These are phyloP conservation scores for Aricia artaxerxes DNA, from an alignment of 2,888 invertebrate genomes.

Conservation along the genomic window DNA sequence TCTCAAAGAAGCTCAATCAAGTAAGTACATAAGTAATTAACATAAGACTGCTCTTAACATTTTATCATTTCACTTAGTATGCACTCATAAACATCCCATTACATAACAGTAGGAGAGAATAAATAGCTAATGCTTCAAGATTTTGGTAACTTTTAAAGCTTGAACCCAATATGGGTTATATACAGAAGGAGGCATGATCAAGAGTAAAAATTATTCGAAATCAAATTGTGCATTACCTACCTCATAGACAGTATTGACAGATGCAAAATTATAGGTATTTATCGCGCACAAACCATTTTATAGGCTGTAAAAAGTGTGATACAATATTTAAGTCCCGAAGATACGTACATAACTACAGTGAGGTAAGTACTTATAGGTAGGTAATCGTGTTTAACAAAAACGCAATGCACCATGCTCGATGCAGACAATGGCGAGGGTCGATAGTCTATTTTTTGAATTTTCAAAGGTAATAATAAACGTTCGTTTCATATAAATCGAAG, in stretches of 20 bases:
- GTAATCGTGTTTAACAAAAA: constrained; percentile 49
- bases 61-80: background rate
- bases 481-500: constrained; percentile 34
- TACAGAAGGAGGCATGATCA: background rate
- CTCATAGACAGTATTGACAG: background rate
- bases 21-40: background rate
- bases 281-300: background rate
- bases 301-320: background rate
- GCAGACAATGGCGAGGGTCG: constrained; percentile 81
- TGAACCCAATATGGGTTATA: background rate
- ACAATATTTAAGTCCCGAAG: background rate
- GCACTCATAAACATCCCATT: background rate
- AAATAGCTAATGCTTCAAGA: background rate
- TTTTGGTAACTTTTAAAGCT: background rate
- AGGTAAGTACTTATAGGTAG: constrained; percentile 45
- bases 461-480: constrained; percentile 5
- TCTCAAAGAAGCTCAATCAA: background rate
- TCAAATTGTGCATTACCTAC: background rate
- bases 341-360: constrained; percentile 44
- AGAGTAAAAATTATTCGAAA: background rate
- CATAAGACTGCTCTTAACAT: background rate
- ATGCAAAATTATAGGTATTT: background rate
- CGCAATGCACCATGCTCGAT: constrained; percentile 81
- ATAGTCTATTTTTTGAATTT: constrained; percentile 56
- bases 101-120: background rate